phyloP scores from a whole-genome alignment of 2,113 vertebrate species.

The Leptobrachium ailaonicum region DNA sequence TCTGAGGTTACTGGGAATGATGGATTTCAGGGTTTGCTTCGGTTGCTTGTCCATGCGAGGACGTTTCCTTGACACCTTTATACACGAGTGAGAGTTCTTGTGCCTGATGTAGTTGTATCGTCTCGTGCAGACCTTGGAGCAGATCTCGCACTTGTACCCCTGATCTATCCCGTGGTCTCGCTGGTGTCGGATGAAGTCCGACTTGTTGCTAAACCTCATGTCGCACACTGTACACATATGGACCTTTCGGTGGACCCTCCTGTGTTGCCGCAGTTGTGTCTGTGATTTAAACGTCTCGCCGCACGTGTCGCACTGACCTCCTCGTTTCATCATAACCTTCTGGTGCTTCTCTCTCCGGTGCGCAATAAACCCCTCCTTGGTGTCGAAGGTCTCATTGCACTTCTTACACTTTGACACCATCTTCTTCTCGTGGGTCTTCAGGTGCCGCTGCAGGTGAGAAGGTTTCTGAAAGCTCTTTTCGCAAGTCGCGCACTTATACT shows the following conservation, averaged over 20 bases:
- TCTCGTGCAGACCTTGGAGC: constrained; percentile 10
- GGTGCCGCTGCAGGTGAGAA: not conserved
- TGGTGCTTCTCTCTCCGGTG: not conserved
- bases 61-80: not conserved
- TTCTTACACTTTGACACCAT: not conserved
- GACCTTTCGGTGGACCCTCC: not conserved
- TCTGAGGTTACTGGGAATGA: not conserved
- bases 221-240: not conserved
- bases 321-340: not conserved
- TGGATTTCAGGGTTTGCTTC: too few relatives aligned
- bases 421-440: constrained; percentile 13
- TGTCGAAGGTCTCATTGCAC: not conserved
- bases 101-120: not conserved
- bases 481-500: constrained; percentile 6
- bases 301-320: not conserved
- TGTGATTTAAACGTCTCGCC: not conserved
- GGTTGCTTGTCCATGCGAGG: not conserved
- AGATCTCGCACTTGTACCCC: not conserved
- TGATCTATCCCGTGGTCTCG: not conserved
- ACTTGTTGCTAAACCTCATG: not conserved
- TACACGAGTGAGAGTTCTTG: not conserved
- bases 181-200: not conserved
- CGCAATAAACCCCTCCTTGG: not conserved
- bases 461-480: constrained; percentile 30
- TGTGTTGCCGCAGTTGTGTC: not conserved